Base-by-base conservation (phyloP, 2,888 invertebrate genomes). In the Lysandra bellargus region DNA sequence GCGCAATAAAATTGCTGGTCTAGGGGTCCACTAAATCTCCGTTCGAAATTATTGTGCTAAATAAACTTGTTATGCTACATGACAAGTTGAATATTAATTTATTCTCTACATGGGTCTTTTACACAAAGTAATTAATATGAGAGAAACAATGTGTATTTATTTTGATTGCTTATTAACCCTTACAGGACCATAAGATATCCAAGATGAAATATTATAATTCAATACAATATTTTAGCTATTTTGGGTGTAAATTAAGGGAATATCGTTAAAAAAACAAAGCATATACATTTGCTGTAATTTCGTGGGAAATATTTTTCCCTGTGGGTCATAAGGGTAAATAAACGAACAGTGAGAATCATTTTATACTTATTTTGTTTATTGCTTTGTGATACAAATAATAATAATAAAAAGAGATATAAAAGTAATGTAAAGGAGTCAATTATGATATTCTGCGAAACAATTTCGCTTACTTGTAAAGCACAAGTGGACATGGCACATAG, bases 391-490 rank as follows among this genome's bases (percentile, higher is more conserved):
- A 60, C 60, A 60, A 60, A 60, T 17, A 60, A 60, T n/a, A 17
- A 1, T 17, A 40, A 40, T 17, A 17, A 40, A 79, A 77, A 75
- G 23, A 17, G 64, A 76, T 6, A 44, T 17, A 79, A 80, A 79
- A 79, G 78, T 78, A 81, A 81, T 79, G 80, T 76, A 81, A 78
- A 77, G 57, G 40, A 78, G 78, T 80, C 80, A 81, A 14, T 82
- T 82, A 80, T 81, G 80, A 79, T 82, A 80, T 80, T 81, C 76
- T 79, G 79, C 79, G 79, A 82, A 82, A 83, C 81, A 80, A 82
- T 83, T 82, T 69, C 80, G 80, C 79, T 81, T 79, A 79, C 77
- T 82, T 80, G 81, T 83, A 80, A 80, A 83, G 80, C 80, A 83
- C 75, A 82, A 78, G 82, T 80, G 80, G 75, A 81, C 80, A 77